These are phyloP conservation scores for Sicus ferrugineus DNA, from an alignment of 2,888 invertebrate species.

Conservation along the genomic window DNA sequence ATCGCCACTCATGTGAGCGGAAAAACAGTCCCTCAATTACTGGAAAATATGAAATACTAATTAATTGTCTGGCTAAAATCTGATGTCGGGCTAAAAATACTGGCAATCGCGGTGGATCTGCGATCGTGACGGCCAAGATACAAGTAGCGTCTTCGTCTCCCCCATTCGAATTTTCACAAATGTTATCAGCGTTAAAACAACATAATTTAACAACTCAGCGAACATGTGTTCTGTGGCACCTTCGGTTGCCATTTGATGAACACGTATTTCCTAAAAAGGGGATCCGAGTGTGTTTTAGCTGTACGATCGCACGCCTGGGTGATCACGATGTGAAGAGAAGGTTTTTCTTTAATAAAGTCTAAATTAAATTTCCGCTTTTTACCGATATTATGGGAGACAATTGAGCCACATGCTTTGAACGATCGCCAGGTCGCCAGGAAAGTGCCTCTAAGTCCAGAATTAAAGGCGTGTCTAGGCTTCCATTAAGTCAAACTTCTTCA, in stretches of 20 bases:
- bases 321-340: not conserved
- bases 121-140: no score
- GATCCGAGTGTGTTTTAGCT: constrained; percentile 7
- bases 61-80: constrained; percentile 23
- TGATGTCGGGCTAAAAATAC: not conserved
- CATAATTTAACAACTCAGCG: constrained; percentile 30
- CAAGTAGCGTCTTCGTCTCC: not conserved
- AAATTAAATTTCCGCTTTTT: constrained; percentile 19
- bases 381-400: constrained; percentile 4
- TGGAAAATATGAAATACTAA: not conserved
- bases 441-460: not conserved
- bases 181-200: constrained; percentile 27
- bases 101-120: no score
- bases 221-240: constrained; percentile 28
- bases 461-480: constrained; percentile 1
- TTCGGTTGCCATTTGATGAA: constrained; percentile 21
- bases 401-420: constrained; percentile 3
- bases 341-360: constrained; percentile 3
- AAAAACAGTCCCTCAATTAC: constrained; percentile 21
- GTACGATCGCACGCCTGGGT: constrained; percentile 8
- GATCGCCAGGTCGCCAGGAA: not conserved
- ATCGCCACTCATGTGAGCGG: constrained; percentile 12
- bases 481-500: no score
- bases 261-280: constrained; percentile 1
- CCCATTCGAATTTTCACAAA: not conserved